Percentiles rank a stretch among this genome's conserved stretches.
These are phyloP conservation scores for Drosophila algonquin DNA, from an alignment of 2,888 invertebrate genomes.

Conservation along the genomic window DNA sequence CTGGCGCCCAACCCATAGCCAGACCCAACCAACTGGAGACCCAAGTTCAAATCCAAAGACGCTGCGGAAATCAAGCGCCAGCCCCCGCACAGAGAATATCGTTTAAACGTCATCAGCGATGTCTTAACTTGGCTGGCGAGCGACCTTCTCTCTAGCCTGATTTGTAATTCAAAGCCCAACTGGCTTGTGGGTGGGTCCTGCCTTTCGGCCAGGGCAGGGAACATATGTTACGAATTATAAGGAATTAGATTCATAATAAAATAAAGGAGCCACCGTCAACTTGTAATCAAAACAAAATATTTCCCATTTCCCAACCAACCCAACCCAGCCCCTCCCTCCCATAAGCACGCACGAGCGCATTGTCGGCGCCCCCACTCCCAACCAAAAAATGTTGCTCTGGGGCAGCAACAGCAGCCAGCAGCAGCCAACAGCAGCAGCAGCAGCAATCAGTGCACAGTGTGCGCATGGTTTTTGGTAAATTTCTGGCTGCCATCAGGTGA, in stretches of 20 bases:
- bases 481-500: slow-evolving; percentile 80
- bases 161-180: slow-evolving; percentile 76
- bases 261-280: slow-evolving; percentile 70
- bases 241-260: slow-evolving; percentile 79
- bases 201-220: slow-evolving; percentile 26
- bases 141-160: slow-evolving; percentile 51
- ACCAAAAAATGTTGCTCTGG: slow-evolving; percentile 36
- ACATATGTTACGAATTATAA: slow-evolving; percentile 80
- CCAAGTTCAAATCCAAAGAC: background rate
- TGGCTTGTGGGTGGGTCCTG: slow-evolving; percentile 43
- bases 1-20: slow-evolving; percentile 57
- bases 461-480: slow-evolving; percentile 72
- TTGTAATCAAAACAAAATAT: slow-evolving; percentile 79
- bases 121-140: slow-evolving; percentile 69
- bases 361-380: slow-evolving; percentile 18
- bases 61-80: background rate
- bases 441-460: slow-evolving; percentile 77
- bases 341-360: slow-evolving; percentile 56
- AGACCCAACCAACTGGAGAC: background rate
- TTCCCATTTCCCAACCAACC: slow-evolving; percentile 15
- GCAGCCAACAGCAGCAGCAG: slow-evolving; percentile 9
- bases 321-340: slow-evolving; percentile 22
- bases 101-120: slow-evolving; percentile 78
- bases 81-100: slow-evolving; percentile 52
- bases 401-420: slow-evolving; percentile 11